Conservation (phyloP, 2,113 vertebrate species). For the Caretta caretta region DNA sequence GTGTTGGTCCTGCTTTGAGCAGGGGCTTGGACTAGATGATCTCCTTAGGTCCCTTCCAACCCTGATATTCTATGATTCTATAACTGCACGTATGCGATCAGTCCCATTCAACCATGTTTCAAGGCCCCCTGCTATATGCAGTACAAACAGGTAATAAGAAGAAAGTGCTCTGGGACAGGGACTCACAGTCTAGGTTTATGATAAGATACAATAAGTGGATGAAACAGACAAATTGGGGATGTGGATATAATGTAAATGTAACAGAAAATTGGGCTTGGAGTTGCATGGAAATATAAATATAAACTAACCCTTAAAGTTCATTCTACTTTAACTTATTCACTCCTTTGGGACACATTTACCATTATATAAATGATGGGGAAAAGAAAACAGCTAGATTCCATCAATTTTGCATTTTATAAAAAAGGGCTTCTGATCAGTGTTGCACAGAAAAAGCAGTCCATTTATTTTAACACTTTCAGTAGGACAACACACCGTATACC, state of each 20-base stretch:
- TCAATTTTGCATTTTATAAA: not conserved
- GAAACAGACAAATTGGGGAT: not conserved
- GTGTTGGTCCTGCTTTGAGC: no score
- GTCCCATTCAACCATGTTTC: not conserved
- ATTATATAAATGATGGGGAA: not conserved
- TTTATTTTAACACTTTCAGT: not conserved
- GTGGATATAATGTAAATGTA: not conserved
- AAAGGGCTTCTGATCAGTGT: rapidly evolving
- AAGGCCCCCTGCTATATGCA: rapidly evolving
- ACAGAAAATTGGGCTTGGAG: not conserved
- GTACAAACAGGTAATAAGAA: not conserved
- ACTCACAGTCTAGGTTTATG: not conserved
- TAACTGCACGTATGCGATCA: not conserved
- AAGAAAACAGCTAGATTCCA: not conserved
- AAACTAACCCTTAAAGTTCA: not conserved
- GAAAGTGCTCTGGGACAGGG: no score
- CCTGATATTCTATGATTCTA: no score
- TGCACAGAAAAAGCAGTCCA: not conserved
- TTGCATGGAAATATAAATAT: not conserved
- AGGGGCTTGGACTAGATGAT: no score
- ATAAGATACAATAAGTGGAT: not conserved
- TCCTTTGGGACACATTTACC: not conserved
- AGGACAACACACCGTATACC: not conserved
- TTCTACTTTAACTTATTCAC: not conserved
- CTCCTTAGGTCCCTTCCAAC: no score